Evolutionary conservation across 2,797 vertebrate genomes (phyloP).

Genomic region (Tragopan temminckii): DNA sequence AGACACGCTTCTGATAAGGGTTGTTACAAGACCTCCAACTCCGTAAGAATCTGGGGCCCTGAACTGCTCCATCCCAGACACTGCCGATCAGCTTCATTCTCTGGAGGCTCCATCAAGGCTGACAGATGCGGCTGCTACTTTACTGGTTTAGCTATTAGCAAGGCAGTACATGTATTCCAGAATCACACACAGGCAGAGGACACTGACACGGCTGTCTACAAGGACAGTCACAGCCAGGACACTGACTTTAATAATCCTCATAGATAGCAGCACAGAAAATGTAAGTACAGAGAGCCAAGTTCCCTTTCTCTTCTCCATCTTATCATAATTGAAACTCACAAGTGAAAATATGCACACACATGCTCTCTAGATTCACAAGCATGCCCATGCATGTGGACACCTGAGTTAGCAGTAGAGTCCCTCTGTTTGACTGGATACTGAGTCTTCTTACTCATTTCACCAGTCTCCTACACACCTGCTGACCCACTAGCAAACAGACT

Average conservation of each 20-base stretch:
- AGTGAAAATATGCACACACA: not conserved
- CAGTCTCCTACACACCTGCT: not conserved
- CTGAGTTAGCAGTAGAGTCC: not conserved
- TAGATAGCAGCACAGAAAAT: not conserved
- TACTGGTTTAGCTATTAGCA: rapidly evolving
- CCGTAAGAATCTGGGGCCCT: not conserved
- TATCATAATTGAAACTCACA: not conserved
- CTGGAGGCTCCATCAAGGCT: not conserved
- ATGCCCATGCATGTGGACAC: not conserved
- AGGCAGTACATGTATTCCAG: not conserved
- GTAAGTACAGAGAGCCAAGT: not conserved
- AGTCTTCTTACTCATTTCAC: not conserved
- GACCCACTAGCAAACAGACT: not conserved
- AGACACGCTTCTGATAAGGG: not conserved
- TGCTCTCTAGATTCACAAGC: not conserved
- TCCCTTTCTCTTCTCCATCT: not conserved
- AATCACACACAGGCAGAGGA: rapidly evolving
- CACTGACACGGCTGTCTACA: rapidly evolving
- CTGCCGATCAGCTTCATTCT: not conserved
- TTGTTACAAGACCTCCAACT: not conserved
- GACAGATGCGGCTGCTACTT: not conserved
- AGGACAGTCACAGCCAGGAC: rapidly evolving
- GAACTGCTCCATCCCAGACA: not conserved
- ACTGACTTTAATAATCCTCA: not conserved
- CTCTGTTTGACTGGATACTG: not conserved